Percentiles rank a stretch among this genome's conserved stretches.
phyloP scores from a whole-genome alignment of 1,140 invertebrate genomes.

The Phymastichus coffea region DNA sequence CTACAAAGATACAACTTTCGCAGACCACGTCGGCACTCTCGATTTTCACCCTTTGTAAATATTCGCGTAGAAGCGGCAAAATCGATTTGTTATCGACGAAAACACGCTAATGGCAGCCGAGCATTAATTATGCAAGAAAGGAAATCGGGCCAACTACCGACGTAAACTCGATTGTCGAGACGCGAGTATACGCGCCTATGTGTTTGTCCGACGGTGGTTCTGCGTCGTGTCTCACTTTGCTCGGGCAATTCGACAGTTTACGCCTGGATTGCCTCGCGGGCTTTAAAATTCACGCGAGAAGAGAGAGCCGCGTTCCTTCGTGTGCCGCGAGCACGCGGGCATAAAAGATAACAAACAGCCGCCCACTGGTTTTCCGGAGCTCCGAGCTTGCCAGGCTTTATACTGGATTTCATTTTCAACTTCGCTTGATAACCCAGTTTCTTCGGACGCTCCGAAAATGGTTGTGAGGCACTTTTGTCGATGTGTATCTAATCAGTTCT shows the following conservation, averaged over 20 bases:
- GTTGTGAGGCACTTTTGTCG: neutral
- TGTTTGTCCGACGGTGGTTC: slow-evolving; percentile 26
- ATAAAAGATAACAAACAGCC: slow-evolving; percentile 52
- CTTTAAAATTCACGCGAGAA: slow-evolving; percentile 18
- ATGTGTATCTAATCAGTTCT: too few relatives aligned
- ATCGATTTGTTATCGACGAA: too few relatives aligned
- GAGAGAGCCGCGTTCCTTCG: slow-evolving; percentile 29
- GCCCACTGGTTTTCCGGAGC: slow-evolving; percentile 27
- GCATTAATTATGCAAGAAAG: too few relatives aligned
- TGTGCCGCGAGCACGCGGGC: slow-evolving; percentile 33
- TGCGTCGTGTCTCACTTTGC: slow-evolving; percentile 40
- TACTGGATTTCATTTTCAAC: too few relatives aligned
- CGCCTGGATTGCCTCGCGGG: slow-evolving; percentile 15
- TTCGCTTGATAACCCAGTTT: too few relatives aligned
- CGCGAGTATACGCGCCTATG: too few relatives aligned
- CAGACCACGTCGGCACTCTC: too few relatives aligned
- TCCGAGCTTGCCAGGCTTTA: neutral
- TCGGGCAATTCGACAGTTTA: slow-evolving; percentile 40
- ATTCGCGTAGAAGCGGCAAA: too few relatives aligned
- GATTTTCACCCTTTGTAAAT: too few relatives aligned
- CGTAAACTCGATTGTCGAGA: neutral
- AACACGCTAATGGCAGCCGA: too few relatives aligned
- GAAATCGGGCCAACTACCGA: too few relatives aligned
- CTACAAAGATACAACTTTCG: too few relatives aligned
- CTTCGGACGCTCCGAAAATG: neutral